Base-by-base conservation (phyloP, 35 echinoderm and acorn worm species). In the Stichopus chloronotus region DNA sequence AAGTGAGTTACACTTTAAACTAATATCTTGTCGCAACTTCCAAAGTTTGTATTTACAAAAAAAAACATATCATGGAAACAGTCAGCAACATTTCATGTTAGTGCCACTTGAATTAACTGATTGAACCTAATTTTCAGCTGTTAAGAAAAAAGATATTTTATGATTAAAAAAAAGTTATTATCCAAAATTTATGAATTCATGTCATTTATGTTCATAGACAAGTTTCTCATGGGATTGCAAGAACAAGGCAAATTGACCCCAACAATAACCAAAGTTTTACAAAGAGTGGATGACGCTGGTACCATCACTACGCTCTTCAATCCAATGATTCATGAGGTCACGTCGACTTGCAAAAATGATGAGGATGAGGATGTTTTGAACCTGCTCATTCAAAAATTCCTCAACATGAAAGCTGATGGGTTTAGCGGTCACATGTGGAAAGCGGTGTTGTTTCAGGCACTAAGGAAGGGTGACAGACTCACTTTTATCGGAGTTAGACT, bases 251-350 rank as follows among this genome's bases (percentile, higher is more conserved):
- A 82, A 54, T 54, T 82, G 21, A 43, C 79, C 53, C 22, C 79
- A 82, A 25, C 79, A 82, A 82, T 82, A 43, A 24, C 21, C 4
- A 82, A 82, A 13, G 21, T 24, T 54, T 43, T 82, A 43, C 21
- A 82, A 54, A 54, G 53, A 6, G 79, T 54, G 12, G 79, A 82
- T 82, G 79, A 82, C 21, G 79, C 79, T 82, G 79, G 79, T 82
- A 4, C 79, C 4, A 82, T 54, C 21, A 43, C n/a, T 54, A 82
- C 21, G 13, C 79, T 82, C 53, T 82, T 82, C 53, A 82, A 82
- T 82, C 79, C 79, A 25, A 82, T 54, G 21, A 54, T 82, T 24
- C 79, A 82, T 24, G 53, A 82, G 53, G 79, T 82, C 22, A 82
- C 79, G 12, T 82, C 79, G 13, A 82, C 53, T 5, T 82, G 53